Base-by-base conservation (phyloP, 2,113 vertebrate genomes). In the Leucoraja erinaceus region DNA sequence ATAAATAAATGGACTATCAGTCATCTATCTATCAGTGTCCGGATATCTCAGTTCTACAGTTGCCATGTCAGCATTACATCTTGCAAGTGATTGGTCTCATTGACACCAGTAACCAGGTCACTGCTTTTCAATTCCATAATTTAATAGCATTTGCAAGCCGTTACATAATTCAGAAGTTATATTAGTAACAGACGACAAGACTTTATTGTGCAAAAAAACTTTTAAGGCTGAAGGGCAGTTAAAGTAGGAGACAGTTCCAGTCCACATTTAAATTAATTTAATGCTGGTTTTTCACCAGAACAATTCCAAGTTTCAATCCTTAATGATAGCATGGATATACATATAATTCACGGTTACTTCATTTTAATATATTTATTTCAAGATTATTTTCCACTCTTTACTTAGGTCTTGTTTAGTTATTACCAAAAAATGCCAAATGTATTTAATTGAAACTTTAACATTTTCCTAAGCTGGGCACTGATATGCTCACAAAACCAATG, bases 181-280 rank as follows among this genome's bases (percentile, higher is more conserved):
- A 75, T 75, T 10, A 28, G 25, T 75, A 28, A 75, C 74, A 9
- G 22, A 75, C 28, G n/a, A n/a, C 74, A 75, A 75, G 4, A 25
- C 22, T 75, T n/a, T 75, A n/a, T 28, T n/a, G 0, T 75, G 25
- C 74, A n/a, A 75, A 28, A 22, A 75, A 75, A 75, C 74, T 75
- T 75, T n/a, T 4, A 8, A n/a, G 74, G 74, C n/a, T 75, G n/a
- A n/a, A 75, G 22, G 74, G 7, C 74, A 75, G 28, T n/a, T 75
- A 75, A 75, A 75, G 25, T n/a, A 28, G 25, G n/a, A 28, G 25
- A 75, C 22, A n/a, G 74, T 75, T 75, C 74, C 6, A n/a, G 6
- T 75, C n/a, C n/a, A 75, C 74, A 75, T 75, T 75, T 75, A 75
- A 75, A n/a, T 75, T 75, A 75, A 75, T 75, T n/a, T n/a, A 75